Evolutionary conservation across 2,797 vertebrate species (phyloP), one percentile per base, ranked within the genome.

Genomic region (Florisuga fusca): DNA sequence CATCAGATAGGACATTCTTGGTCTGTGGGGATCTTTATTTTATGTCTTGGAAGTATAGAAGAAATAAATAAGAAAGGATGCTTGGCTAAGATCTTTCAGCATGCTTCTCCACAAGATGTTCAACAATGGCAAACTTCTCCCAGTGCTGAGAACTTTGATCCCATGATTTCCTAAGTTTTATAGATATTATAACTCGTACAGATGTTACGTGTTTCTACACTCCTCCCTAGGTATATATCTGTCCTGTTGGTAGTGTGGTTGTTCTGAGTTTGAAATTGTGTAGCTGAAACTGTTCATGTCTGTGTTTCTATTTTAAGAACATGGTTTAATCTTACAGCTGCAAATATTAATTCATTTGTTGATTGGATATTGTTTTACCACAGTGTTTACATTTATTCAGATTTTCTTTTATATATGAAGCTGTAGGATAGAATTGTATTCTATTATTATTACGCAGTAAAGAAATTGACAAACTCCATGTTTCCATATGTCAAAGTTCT

Each of bases 1-100:
- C 10, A 1, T n/a, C 63, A 33, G 20, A 12, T 8, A 29, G 20
- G 10, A 17, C 2, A 2, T 48, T 57, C 36, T 0, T 34, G 16
- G 41, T 43, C 31, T 31, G 23, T 45, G 33, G 17, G 33, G 8
- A 36, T 33, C 14, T 71, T 69, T 29, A 6, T 68, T 33, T 31
- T 55, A 6, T 31, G 9, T 53, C 15, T 8, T 22, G 21, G 20
- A 38, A 34, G 9, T 15, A n/a, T 3, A 51, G 27, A 61, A 50
- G 43, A 73, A 50, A 23, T 55, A 7, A 41, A 9, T 51, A 58
- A 29, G 23, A 33, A 81, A 59, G 33, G 36, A 15, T 22, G 21
- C 12, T 57, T 10, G 34, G 45, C 27, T 72, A 26, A 34, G 34
- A 50, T 31, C 41, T 67, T 64, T 59, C 9, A 36, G 16, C 9